phyloP scores from a whole-genome alignment of 2,888 invertebrate species.

The Geophilus truncorum region DNA sequence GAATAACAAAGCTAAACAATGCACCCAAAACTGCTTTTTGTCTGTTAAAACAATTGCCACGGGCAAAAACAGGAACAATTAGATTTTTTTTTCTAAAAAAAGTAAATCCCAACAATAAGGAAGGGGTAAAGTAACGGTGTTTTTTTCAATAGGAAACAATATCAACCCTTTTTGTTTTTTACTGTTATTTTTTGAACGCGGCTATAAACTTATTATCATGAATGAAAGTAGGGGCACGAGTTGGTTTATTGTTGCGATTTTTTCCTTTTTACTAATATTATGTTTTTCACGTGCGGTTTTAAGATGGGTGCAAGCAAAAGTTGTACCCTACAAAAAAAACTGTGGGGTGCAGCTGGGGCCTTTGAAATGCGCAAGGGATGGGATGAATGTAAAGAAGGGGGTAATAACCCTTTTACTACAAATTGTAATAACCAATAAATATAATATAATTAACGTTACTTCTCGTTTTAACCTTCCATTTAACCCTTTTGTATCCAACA shows the following conservation, averaged over 20 bases:
- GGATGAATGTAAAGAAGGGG: constrained; percentile 18
- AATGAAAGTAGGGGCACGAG: not conserved
- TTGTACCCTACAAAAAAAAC: not conserved
- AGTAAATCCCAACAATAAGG: no score
- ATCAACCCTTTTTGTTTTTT: not conserved
- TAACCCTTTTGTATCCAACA: not conserved
- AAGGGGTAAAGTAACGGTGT: no score
- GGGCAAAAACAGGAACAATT: no score
- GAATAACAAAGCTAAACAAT: not conserved
- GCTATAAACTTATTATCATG: not conserved
- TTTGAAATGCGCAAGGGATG: not conserved
- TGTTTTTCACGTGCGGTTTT: constrained; percentile 20
- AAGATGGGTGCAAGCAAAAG: not conserved
- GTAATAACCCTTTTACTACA: constrained; percentile 20
- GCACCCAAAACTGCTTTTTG: not conserved
- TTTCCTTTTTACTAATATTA: not conserved
- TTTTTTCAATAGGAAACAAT: no score
- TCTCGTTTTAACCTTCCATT: not conserved
- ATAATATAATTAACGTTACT: not conserved
- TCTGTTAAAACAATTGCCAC: not conserved
- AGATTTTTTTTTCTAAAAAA: no score
- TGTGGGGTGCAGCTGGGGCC: constrained; percentile 16
- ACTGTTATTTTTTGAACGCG: not conserved
- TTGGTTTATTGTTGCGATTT: constrained; percentile 3
- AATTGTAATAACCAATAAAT: not conserved